Percentiles rank a stretch among this genome's conserved stretches.
phyloP scores from a whole-genome alignment of 2,113 vertebrate genomes.

The Hymenochirus boettgeri region DNA sequence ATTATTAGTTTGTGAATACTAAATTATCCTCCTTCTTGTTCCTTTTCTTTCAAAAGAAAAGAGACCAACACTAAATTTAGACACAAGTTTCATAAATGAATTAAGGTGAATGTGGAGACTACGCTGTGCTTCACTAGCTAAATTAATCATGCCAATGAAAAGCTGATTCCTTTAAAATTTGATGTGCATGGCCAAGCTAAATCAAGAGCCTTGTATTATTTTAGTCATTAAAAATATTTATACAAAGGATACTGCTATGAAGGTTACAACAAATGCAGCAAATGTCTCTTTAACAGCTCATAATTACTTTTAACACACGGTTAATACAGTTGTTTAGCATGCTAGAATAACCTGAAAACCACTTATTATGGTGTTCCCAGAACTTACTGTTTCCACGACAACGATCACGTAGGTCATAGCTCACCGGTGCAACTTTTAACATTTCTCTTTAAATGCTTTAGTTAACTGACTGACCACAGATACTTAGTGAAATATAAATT shows the following conservation, averaged over 20 bases:
- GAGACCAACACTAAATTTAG: neutral
- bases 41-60: neutral
- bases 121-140: neutral
- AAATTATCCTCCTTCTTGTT: too few species aligned
- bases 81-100: neutral
- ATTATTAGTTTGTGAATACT: too few species aligned
- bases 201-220: neutral
- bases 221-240: constrained; percentile 1
- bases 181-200: neutral
- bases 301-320: constrained; percentile 41
- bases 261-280: constrained; percentile 12
- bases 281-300: constrained; percentile 32
- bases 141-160: neutral
- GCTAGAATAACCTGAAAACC: constrained; percentile 39
- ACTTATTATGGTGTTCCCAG: constrained; percentile 37
- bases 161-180: neutral
- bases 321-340: constrained; percentile 40
- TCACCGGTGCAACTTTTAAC: constrained; percentile 25
- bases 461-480: constrained; percentile 35
- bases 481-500: constrained; percentile 11
- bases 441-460: constrained; percentile 32
- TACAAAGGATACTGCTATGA: constrained; percentile 1
- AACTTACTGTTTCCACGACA: constrained; percentile 38
- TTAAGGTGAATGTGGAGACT: neutral
- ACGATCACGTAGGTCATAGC: constrained; percentile 38